phyloP scores from a whole-genome alignment of 2,113 vertebrate species.

The Chaetorhynchus papuensis region DNA sequence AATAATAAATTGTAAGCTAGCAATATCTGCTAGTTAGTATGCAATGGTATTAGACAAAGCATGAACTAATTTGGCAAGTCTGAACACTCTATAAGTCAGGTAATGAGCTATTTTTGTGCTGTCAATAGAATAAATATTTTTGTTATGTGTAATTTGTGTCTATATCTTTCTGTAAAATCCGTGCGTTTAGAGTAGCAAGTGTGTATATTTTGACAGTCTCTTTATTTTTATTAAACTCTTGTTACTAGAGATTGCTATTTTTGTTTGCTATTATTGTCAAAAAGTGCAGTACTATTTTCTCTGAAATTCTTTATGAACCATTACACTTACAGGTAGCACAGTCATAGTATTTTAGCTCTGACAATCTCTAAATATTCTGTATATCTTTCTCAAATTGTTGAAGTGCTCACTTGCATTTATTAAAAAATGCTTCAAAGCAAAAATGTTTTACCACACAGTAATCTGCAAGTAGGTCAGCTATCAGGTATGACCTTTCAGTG shows the following conservation, averaged over 20 bases:
- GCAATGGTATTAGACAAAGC: not conserved
- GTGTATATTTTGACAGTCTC: not conserved
- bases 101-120: not conserved
- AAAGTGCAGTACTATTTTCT: not conserved
- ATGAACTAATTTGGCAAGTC: not conserved
- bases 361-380: not conserved
- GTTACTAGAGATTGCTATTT: not conserved
- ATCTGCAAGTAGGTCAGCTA: not conserved
- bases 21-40: not conserved
- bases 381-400: not conserved
- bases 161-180: not conserved
- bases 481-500: not conserved
- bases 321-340: not conserved
- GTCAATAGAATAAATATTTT: not conserved
- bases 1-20: not conserved
- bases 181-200: not conserved
- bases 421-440: not conserved
- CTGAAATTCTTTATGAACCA: not conserved
- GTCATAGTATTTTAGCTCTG: not conserved
- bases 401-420: not conserved
- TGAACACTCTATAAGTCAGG: not conserved
- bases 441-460: not conserved
- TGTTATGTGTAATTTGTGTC: not conserved
- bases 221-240: not conserved
- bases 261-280: not conserved